Percentiles rank a stretch among this genome's conserved stretches.
Evolutionary conservation across 2,113 vertebrate genomes (phyloP).

Genomic region (Ceyx cyanopectus): DNA sequence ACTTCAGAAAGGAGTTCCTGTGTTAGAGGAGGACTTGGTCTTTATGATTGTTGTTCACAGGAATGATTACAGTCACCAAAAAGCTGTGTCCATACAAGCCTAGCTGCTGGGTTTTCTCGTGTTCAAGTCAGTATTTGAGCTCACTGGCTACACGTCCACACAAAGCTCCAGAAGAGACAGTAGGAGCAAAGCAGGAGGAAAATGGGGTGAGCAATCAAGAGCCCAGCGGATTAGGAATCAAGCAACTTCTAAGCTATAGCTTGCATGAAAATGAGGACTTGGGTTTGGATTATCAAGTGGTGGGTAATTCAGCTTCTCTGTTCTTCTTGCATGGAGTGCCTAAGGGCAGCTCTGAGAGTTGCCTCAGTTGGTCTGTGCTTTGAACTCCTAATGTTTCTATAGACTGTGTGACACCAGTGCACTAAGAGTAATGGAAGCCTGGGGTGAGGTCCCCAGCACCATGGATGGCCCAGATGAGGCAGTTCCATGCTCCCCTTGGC

Average conservation of each 20-base stretch:
- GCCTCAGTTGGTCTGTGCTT: not conserved
- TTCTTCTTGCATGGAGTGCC: not conserved
- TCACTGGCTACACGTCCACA: not conserved
- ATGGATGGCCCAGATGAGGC: no score
- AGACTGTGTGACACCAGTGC: not conserved
- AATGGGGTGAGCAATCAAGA: not conserved
- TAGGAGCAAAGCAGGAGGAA: not conserved
- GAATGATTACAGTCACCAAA: not conserved
- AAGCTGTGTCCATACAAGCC: accelerated
- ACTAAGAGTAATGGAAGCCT: no score
- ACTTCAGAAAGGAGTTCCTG: not conserved
- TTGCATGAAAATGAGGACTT: not conserved
- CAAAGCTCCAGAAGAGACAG: not conserved
- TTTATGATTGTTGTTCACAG: not conserved
- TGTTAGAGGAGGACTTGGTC: not conserved
- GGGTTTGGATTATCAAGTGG: not conserved
- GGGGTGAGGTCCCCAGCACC: no score
- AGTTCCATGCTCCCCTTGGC: no score
- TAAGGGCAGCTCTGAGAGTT: not conserved
- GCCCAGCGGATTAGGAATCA: not conserved
- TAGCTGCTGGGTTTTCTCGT: not conserved
- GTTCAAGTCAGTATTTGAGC: not conserved
- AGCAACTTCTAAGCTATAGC: not conserved
- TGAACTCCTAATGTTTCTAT: not conserved
- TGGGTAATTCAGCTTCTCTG: not conserved